Evolutionary conservation across 37 sponge, comb jelly and placozoan species (phyloP), one percentile per base, ranked within the genome.

Genomic region (Ianthella basta): DNA sequence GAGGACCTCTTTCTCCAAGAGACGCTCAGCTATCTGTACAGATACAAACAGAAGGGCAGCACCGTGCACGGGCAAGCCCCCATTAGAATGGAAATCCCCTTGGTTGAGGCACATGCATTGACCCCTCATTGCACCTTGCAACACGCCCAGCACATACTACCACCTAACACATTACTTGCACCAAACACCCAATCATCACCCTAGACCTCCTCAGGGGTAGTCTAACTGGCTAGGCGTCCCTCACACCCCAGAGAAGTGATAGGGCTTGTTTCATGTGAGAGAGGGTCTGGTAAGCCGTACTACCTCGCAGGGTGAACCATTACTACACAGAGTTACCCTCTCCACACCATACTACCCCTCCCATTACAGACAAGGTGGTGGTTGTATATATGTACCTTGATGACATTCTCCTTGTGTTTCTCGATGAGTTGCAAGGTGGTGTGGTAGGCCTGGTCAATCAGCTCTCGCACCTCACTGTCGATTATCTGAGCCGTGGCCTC

Each of bases 401-500:
- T 72, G 15, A 95, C 88, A 72, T 95, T 86, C 15, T 89, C 87
- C 77, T 60, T 89, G 82, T 95, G 88, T 66, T 94, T 77, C 34
- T 81, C 80, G 73, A 98, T 86, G 66, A 95, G 84, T 6, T 74
- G 55, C 41, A 90, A 5, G 0, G 96, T 90, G n/a, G 77, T 66
- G 13, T 63, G 3, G 82, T 95, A 95, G 54, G 96, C 96, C 4
- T 39, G 38, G 55, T 82, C 79, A 15, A 92, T 95, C 36, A 95
- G 80, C 0, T 82, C 74, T 1, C 96, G 80, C 6, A 85, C 95
- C 80, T 95, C 86, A 23, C 93, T 84, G 63, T 98, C 98, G 15
- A 98, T 95, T 67, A 98, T 63, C 63, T 93, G 87, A 25, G 94
- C 94, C 18, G 98, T 98, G n/a, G 94, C 94, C 72, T 98, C 98